Evolutionary conservation across 2,113 vertebrate species (phyloP), one percentile per base, ranked within the genome.

Genomic region (Pandion haliaetus): DNA sequence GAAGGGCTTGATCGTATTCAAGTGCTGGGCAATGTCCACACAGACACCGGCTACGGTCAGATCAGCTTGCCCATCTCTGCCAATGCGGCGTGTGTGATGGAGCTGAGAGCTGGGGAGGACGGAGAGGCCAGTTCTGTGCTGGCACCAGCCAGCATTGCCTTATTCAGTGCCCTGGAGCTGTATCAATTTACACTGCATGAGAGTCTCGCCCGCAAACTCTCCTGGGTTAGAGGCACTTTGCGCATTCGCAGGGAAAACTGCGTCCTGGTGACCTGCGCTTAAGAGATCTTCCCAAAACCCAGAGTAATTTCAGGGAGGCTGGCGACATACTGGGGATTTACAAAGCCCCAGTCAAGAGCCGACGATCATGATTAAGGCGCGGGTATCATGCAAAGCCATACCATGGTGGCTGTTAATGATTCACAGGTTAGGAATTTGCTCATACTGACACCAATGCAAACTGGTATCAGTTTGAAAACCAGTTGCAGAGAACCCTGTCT

Each of bases 1-100:
- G n/a, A 57, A 36, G 21, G 31, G 71, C 11, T 54, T 12, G 16
- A 38, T 78, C 34, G 40, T 47, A 9, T 25, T 28, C 8, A 29
- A 86, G 55, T 1, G 3, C 36, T 17, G 54, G 26, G 62, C n/a
- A 50, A 29, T 4, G 24, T 85, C 79, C 28, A 36, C 8, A 13
- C 18, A 49, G 86, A 44, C 1, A 8, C 32, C 5, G 9, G 71
- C 55, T 28, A 3, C 5, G 45, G 63, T 38, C 44, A 19, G 54
- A 36, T 52, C 72, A 76, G 62, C 45, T 67, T 7, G 3, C 21
- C 61, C 62, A 34, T 12, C 74, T 44, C 82, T 74, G 61, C 55
- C 84, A 42, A 6, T 0, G 1, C 11, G 5, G 24, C 0, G 0
- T 7, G 24, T 14, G 13, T 14, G 50, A 59, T 24, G 49, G 42